Percentiles rank a stretch among this genome's conserved stretches.
These are phyloP conservation scores for Montipora sp. DNA, from an alignment of 64 coral and sea anemone genomes.

Conservation along the genomic window DNA sequence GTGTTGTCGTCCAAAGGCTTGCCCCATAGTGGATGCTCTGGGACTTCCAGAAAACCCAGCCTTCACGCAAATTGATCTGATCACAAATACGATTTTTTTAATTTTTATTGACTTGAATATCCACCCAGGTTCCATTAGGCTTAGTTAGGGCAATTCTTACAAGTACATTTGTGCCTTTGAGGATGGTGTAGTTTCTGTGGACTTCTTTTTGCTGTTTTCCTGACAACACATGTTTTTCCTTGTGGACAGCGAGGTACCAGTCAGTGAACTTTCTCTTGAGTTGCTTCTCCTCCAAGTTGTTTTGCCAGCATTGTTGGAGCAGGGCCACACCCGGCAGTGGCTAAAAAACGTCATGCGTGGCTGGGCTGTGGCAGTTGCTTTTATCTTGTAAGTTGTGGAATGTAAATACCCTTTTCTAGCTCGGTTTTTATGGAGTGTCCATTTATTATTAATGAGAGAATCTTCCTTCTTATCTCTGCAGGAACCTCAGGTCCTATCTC, in stretches of 20 bases:
- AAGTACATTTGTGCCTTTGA: too few relatives aligned
- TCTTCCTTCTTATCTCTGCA: not conserved
- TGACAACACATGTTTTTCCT: not conserved
- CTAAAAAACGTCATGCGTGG: conserved; percentile 80
- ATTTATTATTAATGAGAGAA: not conserved
- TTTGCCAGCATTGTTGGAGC: conserved; percentile 89
- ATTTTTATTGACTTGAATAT: too few relatives aligned
- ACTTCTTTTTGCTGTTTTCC: too few relatives aligned
- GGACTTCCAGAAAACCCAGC: too few relatives aligned
- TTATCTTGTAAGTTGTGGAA: conserved; percentile 82
- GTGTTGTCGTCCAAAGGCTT: too few relatives aligned
- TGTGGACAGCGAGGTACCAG: conserved; percentile 78
- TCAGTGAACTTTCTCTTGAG: conserved; percentile 94
- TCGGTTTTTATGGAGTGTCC: not conserved
- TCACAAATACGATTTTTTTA: too few relatives aligned
- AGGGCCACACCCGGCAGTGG: conserved; percentile 96
- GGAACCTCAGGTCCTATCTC: conserved; percentile 94
- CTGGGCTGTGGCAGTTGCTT: conserved; percentile 89
- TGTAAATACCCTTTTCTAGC: not conserved
- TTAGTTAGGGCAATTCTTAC: too few relatives aligned
- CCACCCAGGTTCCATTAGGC: too few relatives aligned
- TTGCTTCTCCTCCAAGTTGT: conserved; percentile 93
- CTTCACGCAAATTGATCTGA: too few relatives aligned
- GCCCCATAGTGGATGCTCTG: too few relatives aligned
- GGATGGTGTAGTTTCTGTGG: too few relatives aligned